Percentiles rank a stretch among this genome's conserved stretches.
phyloP scores from a whole-genome alignment of 1,140 invertebrate species.

The Brachionus calyciflorus region DNA sequence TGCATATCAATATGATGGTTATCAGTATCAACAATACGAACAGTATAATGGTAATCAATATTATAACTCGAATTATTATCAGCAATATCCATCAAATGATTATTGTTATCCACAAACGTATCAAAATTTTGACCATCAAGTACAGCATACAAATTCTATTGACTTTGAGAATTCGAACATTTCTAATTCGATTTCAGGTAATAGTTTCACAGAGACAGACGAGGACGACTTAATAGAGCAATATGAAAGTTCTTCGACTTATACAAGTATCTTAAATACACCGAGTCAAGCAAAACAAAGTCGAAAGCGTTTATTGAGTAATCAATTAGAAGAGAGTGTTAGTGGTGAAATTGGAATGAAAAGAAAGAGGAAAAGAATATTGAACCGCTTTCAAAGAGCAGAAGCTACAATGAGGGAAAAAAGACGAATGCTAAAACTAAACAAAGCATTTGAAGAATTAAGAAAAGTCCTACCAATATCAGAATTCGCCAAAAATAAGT shows the following conservation, averaged over 20 bases:
- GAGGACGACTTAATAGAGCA: neutral
- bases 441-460: constrained; percentile 47
- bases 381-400: constrained; percentile 34
- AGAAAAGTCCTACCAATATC: constrained; percentile 46
- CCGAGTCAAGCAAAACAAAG: neutral
- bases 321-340: neutral
- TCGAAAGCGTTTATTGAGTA: neutral
- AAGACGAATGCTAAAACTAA: constrained; percentile 44
- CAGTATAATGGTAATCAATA: neutral
- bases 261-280: too few species aligned
- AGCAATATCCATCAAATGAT: neutral
- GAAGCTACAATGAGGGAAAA: constrained; percentile 47
- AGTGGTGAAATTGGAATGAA: neutral
- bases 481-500: constrained; percentile 38
- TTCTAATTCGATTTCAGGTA: neutral
- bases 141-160: neutral
- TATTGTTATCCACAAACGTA: neutral
- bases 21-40: neutral
- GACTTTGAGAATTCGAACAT: constrained; percentile 1
- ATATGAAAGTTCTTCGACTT: neutral
- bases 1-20: neutral
- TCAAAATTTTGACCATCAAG: neutral
- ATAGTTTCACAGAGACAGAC: neutral
- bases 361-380: constrained; percentile 39
- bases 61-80: neutral